phyloP scores from a whole-genome alignment of 2,888 invertebrate species.

The Neria commutata region DNA sequence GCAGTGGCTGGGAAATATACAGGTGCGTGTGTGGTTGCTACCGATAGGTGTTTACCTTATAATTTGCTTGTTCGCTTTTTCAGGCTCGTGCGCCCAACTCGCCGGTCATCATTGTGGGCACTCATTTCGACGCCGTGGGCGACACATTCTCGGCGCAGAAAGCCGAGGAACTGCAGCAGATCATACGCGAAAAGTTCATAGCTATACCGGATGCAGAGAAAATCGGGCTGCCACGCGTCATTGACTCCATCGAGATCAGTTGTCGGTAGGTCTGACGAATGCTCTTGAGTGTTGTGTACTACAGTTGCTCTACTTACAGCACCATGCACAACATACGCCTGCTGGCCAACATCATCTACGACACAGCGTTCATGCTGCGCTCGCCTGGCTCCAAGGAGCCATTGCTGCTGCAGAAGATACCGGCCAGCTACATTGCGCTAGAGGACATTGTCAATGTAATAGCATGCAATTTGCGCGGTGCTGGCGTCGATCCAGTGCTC shows the following conservation, averaged over 20 bases:
- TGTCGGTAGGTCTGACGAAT: constrained; percentile 56
- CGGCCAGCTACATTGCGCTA: constrained; percentile 91
- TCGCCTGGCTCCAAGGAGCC: constrained; percentile 91
- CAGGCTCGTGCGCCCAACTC: constrained; percentile 91
- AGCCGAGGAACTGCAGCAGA: constrained; percentile 81
- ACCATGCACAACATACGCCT: constrained; percentile 88
- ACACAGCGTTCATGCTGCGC: constrained; percentile 88
- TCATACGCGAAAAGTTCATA: constrained; percentile 86
- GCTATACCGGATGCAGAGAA: constrained; percentile 95
- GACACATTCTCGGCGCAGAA: constrained; percentile 60
- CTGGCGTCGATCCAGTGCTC: constrained; percentile 80
- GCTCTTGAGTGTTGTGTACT: not conserved
- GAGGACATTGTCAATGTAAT: constrained; percentile 89
- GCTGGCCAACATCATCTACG: constrained; percentile 90
- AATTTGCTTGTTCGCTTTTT: too few relatives aligned
- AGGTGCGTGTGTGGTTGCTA: constrained; percentile 48
- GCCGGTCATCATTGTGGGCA: constrained; percentile 94
- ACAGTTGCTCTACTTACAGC: constrained; percentile 60
- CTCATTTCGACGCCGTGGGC: constrained; percentile 87
- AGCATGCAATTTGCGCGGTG: constrained; percentile 74
- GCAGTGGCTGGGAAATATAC: constrained; percentile 95
- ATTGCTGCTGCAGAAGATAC: constrained; percentile 90
- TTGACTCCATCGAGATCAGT: constrained; percentile 91
- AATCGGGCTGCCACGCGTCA: constrained; percentile 88
- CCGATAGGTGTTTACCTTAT: constrained; percentile 1